Evolutionary conservation across 2,888 invertebrate genomes (phyloP), one percentile per base, ranked within the genome.

Genomic region (Thereva nobilitata): DNA sequence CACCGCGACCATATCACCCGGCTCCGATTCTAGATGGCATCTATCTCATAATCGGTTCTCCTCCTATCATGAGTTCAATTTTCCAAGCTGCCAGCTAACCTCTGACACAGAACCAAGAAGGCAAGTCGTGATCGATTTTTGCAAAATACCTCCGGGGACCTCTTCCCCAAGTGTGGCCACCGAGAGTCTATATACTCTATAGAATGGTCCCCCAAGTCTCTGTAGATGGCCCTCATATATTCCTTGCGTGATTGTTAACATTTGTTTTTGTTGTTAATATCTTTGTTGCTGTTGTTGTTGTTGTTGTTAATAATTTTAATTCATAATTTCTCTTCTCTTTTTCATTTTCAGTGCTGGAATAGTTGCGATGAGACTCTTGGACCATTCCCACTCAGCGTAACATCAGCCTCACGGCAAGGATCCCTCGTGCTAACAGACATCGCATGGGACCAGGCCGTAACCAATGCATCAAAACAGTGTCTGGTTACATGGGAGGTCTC

Each of bases 401-500:
- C 75, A 70, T 76, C 76, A 59, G 75, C 75, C 65, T 69, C 75
- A 71, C 76, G 76, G 53, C 74, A 75, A 69, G 76, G 75, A 61
- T 75, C 76, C 56, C 71, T 77, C 45, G 75, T 77, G 68, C 72
- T 75, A 69, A 75, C 76, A 44, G 75, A 75, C 70, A 75, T 77
- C 71, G 75, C 74, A 61, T 77, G 76, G 76, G 76, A 77, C 72
- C 75, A 75, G 72, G 75, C 75, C 56, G 74, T 76, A 68, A 75
- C 75, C 71, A 75, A 75, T 73, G 74, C 75, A 71, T 75, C 76
- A 56, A 76, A 76, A 66, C 77, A 91, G 68, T 91, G 91, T 80
- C 83, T 91, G 75, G 90, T 92, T 63, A 91, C 91, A 70, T 92
- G 91, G 91, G 91, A 92, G 84, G 89, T 91, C 65, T 89, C 89